phyloP scores from a whole-genome alignment of 1,140 invertebrate genomes.

The Diorhabda sublineata region DNA sequence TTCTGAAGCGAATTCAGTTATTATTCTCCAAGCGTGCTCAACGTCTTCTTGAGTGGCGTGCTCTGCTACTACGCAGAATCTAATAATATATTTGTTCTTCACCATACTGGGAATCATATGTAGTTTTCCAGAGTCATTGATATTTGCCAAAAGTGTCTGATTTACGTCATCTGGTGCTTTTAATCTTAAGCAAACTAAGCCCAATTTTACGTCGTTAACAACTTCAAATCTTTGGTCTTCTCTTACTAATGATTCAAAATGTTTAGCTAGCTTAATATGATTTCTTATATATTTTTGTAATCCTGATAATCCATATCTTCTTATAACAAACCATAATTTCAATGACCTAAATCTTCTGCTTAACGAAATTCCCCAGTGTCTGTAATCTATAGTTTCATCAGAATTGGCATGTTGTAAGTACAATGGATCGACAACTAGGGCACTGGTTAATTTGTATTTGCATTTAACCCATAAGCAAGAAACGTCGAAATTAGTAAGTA shows the following conservation, averaged over 20 bases:
- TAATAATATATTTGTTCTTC: slow-evolving; percentile 71
- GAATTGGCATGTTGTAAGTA: slow-evolving; percentile 82
- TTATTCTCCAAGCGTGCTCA: slow-evolving; percentile 70
- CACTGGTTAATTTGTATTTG: slow-evolving; percentile 83
- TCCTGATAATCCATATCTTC: slow-evolving; percentile 77
- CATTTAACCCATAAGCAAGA: slow-evolving; percentile 88
- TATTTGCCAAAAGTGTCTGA: slow-evolving; percentile 73
- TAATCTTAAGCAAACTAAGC: slow-evolving; percentile 67
- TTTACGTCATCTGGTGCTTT: slow-evolving; percentile 71
- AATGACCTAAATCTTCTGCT: slow-evolving; percentile 80
- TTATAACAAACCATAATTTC: slow-evolving; percentile 86
- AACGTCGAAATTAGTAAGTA: slow-evolving; percentile 87
- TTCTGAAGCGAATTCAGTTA: slow-evolving; percentile 64
- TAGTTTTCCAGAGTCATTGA: slow-evolving; percentile 83
- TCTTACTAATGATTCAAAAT: slow-evolving; percentile 73
- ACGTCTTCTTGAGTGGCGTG: slow-evolving; percentile 74
- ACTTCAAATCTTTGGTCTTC: slow-evolving; percentile 80
- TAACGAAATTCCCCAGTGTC: slow-evolving; percentile 87
- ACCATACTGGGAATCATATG: slow-evolving; percentile 87
- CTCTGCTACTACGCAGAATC: slow-evolving; percentile 81
- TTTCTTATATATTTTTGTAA: slow-evolving; percentile 80
- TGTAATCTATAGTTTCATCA: slow-evolving; percentile 71
- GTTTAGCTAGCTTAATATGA: slow-evolving; percentile 82
- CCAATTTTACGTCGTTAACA: slow-evolving; percentile 72
- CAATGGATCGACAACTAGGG: slow-evolving; percentile 89